Base-by-base conservation (phyloP, 2,797 vertebrate species). In the Jordanella pulchra region DNA sequence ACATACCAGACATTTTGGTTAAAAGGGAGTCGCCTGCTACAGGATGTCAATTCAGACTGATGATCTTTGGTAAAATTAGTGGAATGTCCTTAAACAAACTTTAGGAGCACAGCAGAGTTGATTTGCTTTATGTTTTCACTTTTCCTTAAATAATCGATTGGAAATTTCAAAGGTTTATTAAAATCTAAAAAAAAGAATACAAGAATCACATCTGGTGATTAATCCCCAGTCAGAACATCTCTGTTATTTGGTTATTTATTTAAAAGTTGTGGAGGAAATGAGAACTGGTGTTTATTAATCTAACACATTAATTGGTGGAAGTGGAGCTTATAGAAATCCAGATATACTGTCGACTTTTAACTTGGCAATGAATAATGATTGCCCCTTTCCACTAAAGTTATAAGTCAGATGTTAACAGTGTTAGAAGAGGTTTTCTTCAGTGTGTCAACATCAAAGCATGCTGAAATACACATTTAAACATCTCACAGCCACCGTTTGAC, bases 381-480 rank as follows among this genome's bases (percentile, higher is more conserved):
- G 28, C 13, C 27, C n/a, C 50, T 30, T 69, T 74, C 21, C 27
- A 61, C 21, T 69, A 42, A 53, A 53, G 35, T 53, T 32, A 63
- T 42, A 48, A 53, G n/a, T 7, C 35, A 63, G 48, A 48, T 30
- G 45, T 61, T 54, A 32, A 17, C 45, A 23, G 50, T 65, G 35
- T 45, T 50, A 27, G 54, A 32, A 44, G 30, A 14, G 32, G 13
- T 47, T 61, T 28, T 17, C 17, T 60, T 35, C 32, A 51, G 18
- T 30, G 30, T 64, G 50, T 3, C 55, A 47, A 42, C 55, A 67
- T 74, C 35, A 45, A 71, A 47, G 28, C 10, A 0, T 55, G 17
- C 65, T 39, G 32, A 65, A 64, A 42, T 28, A 47, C 39, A 44
- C 27, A 55, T 61, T 75, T 30, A 68, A 68, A 39, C 12, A 53